Conservation (phyloP, 2,888 invertebrate genomes). For the Napeogenes inachia region DNA sequence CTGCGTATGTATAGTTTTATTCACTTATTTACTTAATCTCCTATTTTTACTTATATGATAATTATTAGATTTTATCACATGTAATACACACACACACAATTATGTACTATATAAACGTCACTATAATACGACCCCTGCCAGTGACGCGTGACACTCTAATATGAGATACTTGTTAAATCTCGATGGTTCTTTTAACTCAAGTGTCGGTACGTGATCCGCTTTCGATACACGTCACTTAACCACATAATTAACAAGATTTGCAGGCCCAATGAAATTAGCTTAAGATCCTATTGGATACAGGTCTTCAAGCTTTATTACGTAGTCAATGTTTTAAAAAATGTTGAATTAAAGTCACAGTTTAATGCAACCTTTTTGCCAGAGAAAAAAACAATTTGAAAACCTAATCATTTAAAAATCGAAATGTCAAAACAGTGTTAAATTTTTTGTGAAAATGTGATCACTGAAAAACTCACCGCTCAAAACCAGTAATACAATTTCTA, state of each 20-base stretch:
- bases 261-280: conserved; percentile 8
- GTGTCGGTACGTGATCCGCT: conserved; percentile 52
- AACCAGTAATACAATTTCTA: conserved; percentile 25
- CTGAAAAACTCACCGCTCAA: conserved; percentile 35
- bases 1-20: too few species aligned
- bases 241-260: conserved; percentile 17
- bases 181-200: conserved; percentile 40
- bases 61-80: too few species aligned
- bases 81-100: background rate
- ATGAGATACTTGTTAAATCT: conserved; percentile 22
- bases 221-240: conserved; percentile 38
- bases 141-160: conserved; percentile 1
- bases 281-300: conserved; percentile 8
- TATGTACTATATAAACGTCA: background rate
- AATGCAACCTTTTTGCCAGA: conserved; percentile 12
- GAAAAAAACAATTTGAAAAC: conserved; percentile 13
- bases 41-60: too few species aligned
- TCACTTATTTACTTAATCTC: too few species aligned
- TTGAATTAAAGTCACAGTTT: background rate
- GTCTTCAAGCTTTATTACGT: background rate
- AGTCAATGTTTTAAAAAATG: background rate
- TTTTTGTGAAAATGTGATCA: conserved; percentile 53
- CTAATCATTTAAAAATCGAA: conserved; percentile 51
- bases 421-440: conserved; percentile 52
- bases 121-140: background rate